Conservation (phyloP, 2,888 invertebrate genomes). For the Aleiodes testaceus region DNA sequence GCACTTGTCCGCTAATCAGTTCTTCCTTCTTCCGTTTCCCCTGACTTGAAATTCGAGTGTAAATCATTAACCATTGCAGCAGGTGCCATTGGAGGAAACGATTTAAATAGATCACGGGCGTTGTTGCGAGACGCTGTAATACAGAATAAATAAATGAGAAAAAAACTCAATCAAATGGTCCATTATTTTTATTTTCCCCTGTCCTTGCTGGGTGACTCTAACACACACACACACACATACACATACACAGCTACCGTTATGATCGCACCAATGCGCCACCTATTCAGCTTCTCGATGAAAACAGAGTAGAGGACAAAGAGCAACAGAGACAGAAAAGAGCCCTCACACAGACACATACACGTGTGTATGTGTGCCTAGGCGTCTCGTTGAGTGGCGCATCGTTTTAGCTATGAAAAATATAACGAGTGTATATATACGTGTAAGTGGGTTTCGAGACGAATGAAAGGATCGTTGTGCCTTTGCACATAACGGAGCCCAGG, state of each 20-base stretch:
- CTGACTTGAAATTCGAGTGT: not conserved
- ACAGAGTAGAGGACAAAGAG: not conserved
- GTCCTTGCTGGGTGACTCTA: too few relatives aligned
- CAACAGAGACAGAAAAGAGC: not conserved
- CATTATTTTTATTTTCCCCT: not conserved
- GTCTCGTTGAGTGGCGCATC: conserved; percentile 33
- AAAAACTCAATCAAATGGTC: not conserved
- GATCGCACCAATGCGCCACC: not conserved
- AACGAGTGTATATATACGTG: conserved; percentile 20
- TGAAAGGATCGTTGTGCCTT: conserved; percentile 63
- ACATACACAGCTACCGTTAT: conserved; percentile 8
- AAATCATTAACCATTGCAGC: not conserved
- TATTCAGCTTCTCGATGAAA: not conserved
- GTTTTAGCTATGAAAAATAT: conserved; percentile 38
- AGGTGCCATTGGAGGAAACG: conserved; percentile 19
- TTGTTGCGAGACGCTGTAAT: not conserved
- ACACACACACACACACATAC: too few relatives aligned
- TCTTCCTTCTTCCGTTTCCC: conserved; percentile 16
- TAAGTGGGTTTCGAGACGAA: conserved; percentile 59
- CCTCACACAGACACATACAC: not conserved
- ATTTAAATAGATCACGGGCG: conserved; percentile 9
- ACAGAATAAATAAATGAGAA: not conserved
- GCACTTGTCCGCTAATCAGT: conserved; percentile 5
- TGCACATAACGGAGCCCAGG: conserved; percentile 51
- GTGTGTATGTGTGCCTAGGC: conserved; percentile 13